phyloP scores from a whole-genome alignment of 2,888 invertebrate species.

The Ophioninae sp. region DNA sequence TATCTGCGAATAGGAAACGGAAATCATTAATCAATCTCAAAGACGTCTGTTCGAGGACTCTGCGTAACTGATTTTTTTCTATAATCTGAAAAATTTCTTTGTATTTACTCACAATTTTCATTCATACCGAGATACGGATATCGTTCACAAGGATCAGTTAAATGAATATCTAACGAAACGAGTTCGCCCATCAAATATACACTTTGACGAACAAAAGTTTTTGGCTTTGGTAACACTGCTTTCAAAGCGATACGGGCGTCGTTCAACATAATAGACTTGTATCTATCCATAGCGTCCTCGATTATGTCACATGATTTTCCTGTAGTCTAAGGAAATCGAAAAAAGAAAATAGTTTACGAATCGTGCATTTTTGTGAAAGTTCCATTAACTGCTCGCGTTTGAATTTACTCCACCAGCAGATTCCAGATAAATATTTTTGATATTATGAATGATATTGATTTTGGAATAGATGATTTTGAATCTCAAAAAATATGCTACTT shows the following conservation, averaged over 20 bases:
- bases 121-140: slow-evolving; percentile 87
- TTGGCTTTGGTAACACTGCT: slow-evolving; percentile 58
- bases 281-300: slow-evolving; percentile 83
- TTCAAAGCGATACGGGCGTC: slow-evolving; percentile 65
- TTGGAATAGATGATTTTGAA: no score
- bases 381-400: no score
- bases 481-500: not conserved
- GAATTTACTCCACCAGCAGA: no score
- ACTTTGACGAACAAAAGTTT: slow-evolving; percentile 66
- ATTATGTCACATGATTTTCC: slow-evolving; percentile 83
- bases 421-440: no score
- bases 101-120: slow-evolving; percentile 86
- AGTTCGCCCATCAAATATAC: slow-evolving; percentile 79
- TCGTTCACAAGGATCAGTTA: slow-evolving; percentile 85
- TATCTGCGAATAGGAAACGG: slow-evolving; percentile 65
- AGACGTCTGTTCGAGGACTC: not conserved
- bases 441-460: no score
- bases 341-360: not conserved
- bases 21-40: not conserved
- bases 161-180: slow-evolving; percentile 82
- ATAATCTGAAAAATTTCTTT: not conserved
- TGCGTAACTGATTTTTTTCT: not conserved
- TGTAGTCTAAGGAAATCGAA: slow-evolving; percentile 74
- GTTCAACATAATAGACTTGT: slow-evolving; percentile 80
- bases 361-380: no score